Percentiles rank a stretch among this genome's conserved stretches.
These are phyloP conservation scores for Perognathus longimembris DNA, from an alignment of 2,113 vertebrate genomes.

Conservation along the genomic window DNA sequence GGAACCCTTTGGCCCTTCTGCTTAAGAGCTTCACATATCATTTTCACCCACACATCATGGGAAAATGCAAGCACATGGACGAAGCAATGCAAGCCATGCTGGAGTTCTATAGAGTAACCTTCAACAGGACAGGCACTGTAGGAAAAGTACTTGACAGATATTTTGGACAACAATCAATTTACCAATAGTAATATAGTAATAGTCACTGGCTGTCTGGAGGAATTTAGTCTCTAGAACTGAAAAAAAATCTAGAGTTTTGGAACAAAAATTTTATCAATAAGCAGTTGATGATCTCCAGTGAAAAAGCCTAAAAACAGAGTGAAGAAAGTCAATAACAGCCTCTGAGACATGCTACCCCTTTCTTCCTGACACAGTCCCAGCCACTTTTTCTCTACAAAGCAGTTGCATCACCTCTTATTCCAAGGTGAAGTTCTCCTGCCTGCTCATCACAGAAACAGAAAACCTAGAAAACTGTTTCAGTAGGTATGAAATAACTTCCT, in stretches of 20 bases:
- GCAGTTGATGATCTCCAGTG: not conserved
- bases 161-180: not conserved
- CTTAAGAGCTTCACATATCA: not conserved
- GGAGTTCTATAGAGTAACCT: not conserved
- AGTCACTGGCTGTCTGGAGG: not conserved
- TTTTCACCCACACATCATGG: not conserved
- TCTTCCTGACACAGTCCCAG: accelerated
- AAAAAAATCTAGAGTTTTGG: constrained; percentile 36
- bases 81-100: too few relatives aligned
- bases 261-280: constrained; percentile 11
- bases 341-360: not conserved
- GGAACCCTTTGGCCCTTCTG: not conserved
- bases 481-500: constrained; percentile 62
- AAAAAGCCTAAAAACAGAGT: not conserved
- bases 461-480: constrained; percentile 54
- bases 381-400: not conserved
- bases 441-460: constrained; percentile 31
- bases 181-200: not conserved
- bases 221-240: not conserved
- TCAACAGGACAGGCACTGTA: not conserved
- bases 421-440: not conserved
- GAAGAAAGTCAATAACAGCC: not conserved
- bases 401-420: not conserved
- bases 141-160: not conserved
- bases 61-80: not conserved